Percentiles rank a stretch among this genome's conserved stretches.
Conservation (phyloP, 1,140 invertebrate species). For the Eupeodes corollae region DNA sequence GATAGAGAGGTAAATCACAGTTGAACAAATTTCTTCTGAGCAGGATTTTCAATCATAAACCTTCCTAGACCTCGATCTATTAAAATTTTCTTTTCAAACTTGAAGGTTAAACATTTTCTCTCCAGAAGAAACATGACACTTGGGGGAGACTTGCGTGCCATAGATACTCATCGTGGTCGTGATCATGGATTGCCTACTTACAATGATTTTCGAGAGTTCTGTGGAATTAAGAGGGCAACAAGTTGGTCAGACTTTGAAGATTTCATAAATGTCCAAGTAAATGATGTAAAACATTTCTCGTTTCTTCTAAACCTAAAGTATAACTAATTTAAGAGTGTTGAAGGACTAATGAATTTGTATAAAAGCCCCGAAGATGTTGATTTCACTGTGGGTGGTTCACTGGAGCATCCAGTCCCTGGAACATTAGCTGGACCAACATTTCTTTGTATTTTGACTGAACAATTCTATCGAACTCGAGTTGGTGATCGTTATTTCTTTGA, state of each 20-base stretch:
- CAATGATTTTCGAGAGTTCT: conserved; percentile 66
- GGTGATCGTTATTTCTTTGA: conserved; percentile 81
- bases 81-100: conserved; percentile 35
- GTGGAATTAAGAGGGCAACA: conserved; percentile 59
- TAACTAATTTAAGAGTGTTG: conserved; percentile 19
- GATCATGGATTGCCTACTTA: conserved; percentile 81
- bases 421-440: conserved; percentile 83
- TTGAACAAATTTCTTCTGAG: no score
- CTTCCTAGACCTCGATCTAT: background rate
- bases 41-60: background rate
- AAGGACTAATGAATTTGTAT: conserved; percentile 18
- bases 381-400: conserved; percentile 72
- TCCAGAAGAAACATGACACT: conserved; percentile 56
- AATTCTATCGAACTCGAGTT: conserved; percentile 73
- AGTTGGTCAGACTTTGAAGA: conserved; percentile 65
- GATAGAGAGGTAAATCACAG: conserved; percentile 44
- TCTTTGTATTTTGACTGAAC: conserved; percentile 77
- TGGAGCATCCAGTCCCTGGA: conserved; percentile 67
- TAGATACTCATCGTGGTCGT: conserved; percentile 79
- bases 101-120: conserved; percentile 59
- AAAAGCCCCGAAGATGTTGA: conserved; percentile 70
- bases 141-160: conserved; percentile 67
- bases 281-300: conserved; percentile 1
- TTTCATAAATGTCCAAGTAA: conserved; percentile 55
- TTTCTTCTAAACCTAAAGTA: background rate